These are phyloP conservation scores for Limosa lapponica DNA, from an alignment of 2,797 vertebrate genomes.

Conservation along the genomic window DNA sequence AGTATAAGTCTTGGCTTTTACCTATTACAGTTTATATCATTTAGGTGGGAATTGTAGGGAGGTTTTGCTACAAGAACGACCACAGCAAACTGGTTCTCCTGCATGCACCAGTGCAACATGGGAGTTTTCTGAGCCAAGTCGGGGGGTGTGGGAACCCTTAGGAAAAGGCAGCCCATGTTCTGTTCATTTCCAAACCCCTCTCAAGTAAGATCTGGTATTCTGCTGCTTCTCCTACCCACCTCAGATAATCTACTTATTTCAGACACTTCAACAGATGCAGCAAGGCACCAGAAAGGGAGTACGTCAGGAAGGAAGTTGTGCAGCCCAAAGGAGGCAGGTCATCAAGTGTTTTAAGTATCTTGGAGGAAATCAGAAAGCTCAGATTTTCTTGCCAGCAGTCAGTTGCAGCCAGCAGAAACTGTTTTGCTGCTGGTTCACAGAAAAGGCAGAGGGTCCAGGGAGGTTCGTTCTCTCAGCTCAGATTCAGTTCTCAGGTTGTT, in stretches of 20 bases:
- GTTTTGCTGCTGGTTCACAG: background rate
- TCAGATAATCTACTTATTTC: background rate
- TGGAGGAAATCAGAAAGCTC: background rate
- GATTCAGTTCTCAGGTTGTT: background rate
- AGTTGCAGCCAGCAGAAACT: background rate
- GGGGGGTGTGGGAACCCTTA: background rate
- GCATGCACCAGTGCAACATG: background rate
- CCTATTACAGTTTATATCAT: accelerated
- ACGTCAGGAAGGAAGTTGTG: background rate
- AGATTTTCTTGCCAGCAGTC: background rate
- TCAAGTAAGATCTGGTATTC: background rate
- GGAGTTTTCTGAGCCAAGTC: background rate
- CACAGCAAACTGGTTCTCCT: background rate
- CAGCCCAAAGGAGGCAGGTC: background rate
- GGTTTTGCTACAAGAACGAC: background rate
- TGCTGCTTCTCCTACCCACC: background rate
- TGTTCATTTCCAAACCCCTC: background rate
- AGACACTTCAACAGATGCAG: background rate
- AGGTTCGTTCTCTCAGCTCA: background rate
- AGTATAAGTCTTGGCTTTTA: background rate
- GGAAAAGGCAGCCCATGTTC: background rate
- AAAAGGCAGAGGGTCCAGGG: background rate
- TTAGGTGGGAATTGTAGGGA: background rate
- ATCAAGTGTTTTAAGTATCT: background rate
- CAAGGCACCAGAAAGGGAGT: background rate